Evolutionary conservation across 1,140 invertebrate species (phyloP), one percentile per base, ranked within the genome.

Genomic region (Popillia japonica): DNA sequence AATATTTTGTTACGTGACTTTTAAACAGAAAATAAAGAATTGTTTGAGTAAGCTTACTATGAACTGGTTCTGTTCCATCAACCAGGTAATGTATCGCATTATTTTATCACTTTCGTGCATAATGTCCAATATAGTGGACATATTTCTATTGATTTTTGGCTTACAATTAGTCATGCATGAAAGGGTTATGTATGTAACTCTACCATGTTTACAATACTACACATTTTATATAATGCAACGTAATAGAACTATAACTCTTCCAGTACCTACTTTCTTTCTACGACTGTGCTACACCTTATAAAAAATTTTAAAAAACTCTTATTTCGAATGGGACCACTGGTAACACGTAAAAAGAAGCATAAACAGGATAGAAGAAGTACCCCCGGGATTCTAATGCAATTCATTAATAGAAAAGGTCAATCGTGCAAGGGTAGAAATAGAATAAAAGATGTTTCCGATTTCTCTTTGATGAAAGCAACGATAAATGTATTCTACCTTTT

Each of bases 351-450:
- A 68, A 68, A 68, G 11, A 14, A 22, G 14, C 61, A 27, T 68
- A 68, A 68, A 34, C 61, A 34, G 17, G 61, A 68, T 68, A 68
- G 22, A 34, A 68, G 27, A 68, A 68, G 48, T 55, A 55, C 48
- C 48, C 48, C 6, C n/a, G 61, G 61, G 20, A 68, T 34, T 22
- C 61, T 68, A 68, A 68, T 68, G 61, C 61, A 68, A 68, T 68
- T 68, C 61, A 68, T 68, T 68, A 68, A 68, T 68, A 68, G 27
- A 68, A 68, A 68, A 68, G 61, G 61, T 68, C 61, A 68, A 23
- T 34, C 61, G 61, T 68, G 61, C 61, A 34, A 68, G 61, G 61
- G 61, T 68, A 68, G 22, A 8, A 68, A 68, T 68, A 34, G 61
- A 68, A 68, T 68, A 68, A 68, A 68, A 34, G 61, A 34, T 68